Base-by-base conservation (phyloP, 2,113 vertebrate species). In the Otocyon megalotis region DNA sequence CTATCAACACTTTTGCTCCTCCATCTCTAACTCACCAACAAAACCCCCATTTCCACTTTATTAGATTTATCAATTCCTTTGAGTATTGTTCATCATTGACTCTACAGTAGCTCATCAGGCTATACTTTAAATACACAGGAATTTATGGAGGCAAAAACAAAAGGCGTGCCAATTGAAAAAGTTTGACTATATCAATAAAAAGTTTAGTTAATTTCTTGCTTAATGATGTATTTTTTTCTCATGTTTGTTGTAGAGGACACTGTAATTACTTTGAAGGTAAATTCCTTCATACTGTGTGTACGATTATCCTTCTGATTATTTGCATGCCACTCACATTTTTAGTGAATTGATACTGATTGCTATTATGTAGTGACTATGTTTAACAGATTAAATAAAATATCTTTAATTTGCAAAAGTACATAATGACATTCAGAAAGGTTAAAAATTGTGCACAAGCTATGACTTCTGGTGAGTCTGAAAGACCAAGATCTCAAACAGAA, bases 211-310 rank as follows among this genome's bases (percentile, higher is more conserved):
- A n/a, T 79, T 56, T 63, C 30, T 56, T 69, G 22, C 22, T 74
- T 81, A 20, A 67, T 17, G 53, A 56, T 43, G 12, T 10, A 84
- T 15, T 1, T 90, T 85, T 82, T 37, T 2, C 43, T 63, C n/a
- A 91, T 17, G 37, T 76, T 28, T 58, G 32, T 54, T 84, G 71
- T 58, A 28, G 71, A 79, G 32, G 58, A 43, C 16, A 26, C 8
- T 35, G 5, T 28, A 87, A 77, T 77, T 83, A 77, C 76, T 11
- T 98, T 85, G n/a, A 80, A 80, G 77, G 35, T 54, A 90, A 88
- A 28, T 88, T 79, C 35, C 24, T 92, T 65, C 30, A 50, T 37
- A 35, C 9, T 88, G 30, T 76, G 43, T 72, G 26, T 37, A 90
- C 35, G 58, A 62, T 80, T 87, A 58, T 10, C 50, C 11, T 85